Evolutionary conservation across 1,140 invertebrate genomes (phyloP).

Genomic region (Drosophila sp.): DNA sequence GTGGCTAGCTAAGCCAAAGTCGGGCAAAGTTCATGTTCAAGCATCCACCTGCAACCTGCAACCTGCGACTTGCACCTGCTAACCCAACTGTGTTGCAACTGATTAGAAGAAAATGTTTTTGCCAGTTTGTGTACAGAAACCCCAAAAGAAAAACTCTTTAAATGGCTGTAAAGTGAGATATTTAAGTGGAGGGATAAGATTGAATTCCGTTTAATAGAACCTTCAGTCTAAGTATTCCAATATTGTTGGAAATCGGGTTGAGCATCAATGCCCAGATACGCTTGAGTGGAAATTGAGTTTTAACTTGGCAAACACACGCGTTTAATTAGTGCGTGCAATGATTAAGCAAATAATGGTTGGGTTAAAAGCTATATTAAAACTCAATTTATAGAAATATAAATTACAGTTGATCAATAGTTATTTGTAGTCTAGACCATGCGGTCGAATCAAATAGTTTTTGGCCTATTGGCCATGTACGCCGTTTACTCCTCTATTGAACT

Average conservation of each 20-base stretch:
- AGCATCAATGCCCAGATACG: too few relatives aligned
- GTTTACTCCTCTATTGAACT: neutral
- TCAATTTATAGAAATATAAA: neutral
- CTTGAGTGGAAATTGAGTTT: too few relatives aligned
- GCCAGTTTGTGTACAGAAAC: neutral
- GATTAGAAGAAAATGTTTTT: slow-evolving; percentile 11
- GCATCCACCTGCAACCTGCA: slow-evolving; percentile 42
- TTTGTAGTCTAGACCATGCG: neutral
- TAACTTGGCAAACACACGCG: too few relatives aligned
- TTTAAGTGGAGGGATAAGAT: neutral
- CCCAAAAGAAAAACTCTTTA: slow-evolving; percentile 1
- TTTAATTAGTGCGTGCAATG: too few relatives aligned
- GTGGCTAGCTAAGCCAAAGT: slow-evolving; percentile 44
- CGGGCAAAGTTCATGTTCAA: slow-evolving; percentile 54
- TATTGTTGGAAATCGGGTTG: neutral
- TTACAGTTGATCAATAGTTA: slow-evolving; percentile 14
- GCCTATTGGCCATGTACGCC: neutral
- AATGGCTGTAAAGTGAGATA: slow-evolving; percentile 3
- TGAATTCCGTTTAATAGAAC: neutral
- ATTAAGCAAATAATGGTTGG: too few relatives aligned
- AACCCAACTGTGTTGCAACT: slow-evolving; percentile 1
- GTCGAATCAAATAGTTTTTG: neutral
- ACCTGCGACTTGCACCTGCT: slow-evolving; percentile 27
- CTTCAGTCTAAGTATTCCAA: neutral
- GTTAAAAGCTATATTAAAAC: neutral